Conservation (phyloP, 2,113 vertebrate species). For the Cryptomyrus ogoouensis region DNA sequence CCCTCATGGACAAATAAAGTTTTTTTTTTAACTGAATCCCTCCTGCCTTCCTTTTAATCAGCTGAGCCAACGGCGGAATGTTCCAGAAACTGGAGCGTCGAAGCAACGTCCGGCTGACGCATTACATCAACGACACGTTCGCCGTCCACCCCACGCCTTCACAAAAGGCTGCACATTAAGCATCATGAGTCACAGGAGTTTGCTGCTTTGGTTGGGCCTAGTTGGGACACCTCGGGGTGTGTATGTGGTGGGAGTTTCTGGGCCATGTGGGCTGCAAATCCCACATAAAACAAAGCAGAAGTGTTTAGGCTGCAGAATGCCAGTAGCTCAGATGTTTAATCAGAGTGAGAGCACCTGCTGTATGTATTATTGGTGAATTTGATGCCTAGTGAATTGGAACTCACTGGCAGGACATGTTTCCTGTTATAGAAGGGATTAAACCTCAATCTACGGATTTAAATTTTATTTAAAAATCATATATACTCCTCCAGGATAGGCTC, state of each 20-base stretch:
- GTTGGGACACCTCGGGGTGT: not conserved
- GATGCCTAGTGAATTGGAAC: not conserved
- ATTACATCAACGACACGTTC: not conserved
- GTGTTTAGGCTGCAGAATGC: not conserved
- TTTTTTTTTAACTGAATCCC: not conserved
- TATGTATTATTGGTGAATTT: not conserved
- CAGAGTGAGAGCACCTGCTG: not conserved
- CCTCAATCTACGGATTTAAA: not conserved
- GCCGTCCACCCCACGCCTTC: not conserved
- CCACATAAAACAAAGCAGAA: not conserved
- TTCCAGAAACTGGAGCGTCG: not conserved
- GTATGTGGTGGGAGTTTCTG: not conserved
- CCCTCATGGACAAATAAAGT: too few relatives aligned
- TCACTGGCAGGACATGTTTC: not conserved
- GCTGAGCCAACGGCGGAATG: not conserved
- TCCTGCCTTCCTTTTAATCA: not conserved
- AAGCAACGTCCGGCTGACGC: not conserved
- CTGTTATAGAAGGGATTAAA: not conserved
- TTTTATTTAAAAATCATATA: not conserved
- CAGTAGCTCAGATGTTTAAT: not conserved
- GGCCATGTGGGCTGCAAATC: not conserved
- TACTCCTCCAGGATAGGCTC: not conserved
- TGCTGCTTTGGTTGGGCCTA: not conserved
- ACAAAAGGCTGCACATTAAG: too few relatives aligned
- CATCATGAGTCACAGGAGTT: not conserved